Evolutionary conservation across 2,888 invertebrate genomes (phyloP), one percentile per base, ranked within the genome.

Genomic region (Amblyjoppa fuscipennis): DNA sequence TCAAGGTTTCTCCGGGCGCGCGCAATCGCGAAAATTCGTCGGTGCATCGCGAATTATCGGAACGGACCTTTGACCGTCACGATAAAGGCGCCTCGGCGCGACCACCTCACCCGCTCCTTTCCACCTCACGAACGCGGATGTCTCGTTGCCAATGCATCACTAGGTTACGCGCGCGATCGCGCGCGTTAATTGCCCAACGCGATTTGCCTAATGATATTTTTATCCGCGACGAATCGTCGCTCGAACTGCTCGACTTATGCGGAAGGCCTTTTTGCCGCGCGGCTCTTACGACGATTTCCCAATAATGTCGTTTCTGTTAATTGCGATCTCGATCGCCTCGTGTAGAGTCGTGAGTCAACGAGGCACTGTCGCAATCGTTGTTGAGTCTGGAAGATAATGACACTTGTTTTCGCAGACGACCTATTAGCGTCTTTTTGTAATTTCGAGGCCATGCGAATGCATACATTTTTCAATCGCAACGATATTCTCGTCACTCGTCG

Each of bases 51-150:
- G 64, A 6, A 13, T 20, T 78, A 78, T 78, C 73, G 73, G 73
- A 25, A 45, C n/a, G 68, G 45, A 78, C 56, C 73, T 83, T 73
- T 51, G 73, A 59, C 49, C 77, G 16, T 56, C 34, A 20, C 25
- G 76, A 77, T 71, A 41, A 25, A 16, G 20, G 11, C 64, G 34
- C 34, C 20, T 73, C 20, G 31, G 0, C 64, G 7, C 34, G 20
- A 5, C 4, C 7, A 16, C 31, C 9, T 64, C 34, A 6, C 5
- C 16, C 16, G 31, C 28, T 5, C n/a, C n/a, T 20, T 13, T 6
- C 7, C 1, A 34, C 4, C 1, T n/a, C 4, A 16, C 16, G 34
- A 1, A 6, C 64, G 34, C 16, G n/a, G 16, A 34, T 34, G 64
- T 20, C 53, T n/a, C 53, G 34, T 31, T 64, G 64, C 34, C 64